Evolutionary conservation across 1,140 invertebrate species (phyloP).

Genomic region (Pogonus chalceus): DNA sequence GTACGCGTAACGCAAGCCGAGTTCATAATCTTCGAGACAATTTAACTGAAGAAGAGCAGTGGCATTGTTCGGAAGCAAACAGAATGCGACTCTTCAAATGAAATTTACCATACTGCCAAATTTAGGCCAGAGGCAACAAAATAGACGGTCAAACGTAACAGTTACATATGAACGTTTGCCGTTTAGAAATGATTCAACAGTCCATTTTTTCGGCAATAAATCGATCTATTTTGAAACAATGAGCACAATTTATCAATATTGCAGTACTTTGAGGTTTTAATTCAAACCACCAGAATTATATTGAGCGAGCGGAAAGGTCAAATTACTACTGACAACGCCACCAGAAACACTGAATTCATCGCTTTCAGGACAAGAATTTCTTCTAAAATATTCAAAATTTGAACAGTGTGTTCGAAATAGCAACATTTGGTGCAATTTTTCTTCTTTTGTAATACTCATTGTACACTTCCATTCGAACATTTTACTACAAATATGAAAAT

Average conservation of each 20-base stretch:
- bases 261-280: too few species aligned
- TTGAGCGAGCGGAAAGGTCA: constrained; percentile 12
- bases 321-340: constrained; percentile 11
- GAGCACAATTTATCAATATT: too few species aligned
- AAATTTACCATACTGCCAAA: too few species aligned
- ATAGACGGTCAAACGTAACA: too few species aligned
- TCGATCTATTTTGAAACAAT: constrained; percentile 11
- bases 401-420: constrained; percentile 18
- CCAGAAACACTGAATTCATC: constrained; percentile 26
- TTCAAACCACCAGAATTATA: constrained; percentile 10
- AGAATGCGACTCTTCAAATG: too few species aligned
- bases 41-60: too few species aligned
- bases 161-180: constrained; percentile 12
- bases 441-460: constrained; percentile 21
- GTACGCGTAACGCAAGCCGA: too few species aligned
- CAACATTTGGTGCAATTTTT: constrained; percentile 22
- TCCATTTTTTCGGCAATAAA: constrained; percentile 13
- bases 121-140: too few species aligned
- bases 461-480: too few species aligned
- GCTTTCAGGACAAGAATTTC: constrained; percentile 26
- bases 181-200: constrained; percentile 13
- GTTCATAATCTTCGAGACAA: too few species aligned
- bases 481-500: constrained; percentile 8
- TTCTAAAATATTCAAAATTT: constrained; percentile 27
- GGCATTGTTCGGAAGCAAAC: too few species aligned